These are phyloP conservation scores for Brachyptera putata DNA, from an alignment of 2,888 invertebrate species.

Conservation along the genomic window DNA sequence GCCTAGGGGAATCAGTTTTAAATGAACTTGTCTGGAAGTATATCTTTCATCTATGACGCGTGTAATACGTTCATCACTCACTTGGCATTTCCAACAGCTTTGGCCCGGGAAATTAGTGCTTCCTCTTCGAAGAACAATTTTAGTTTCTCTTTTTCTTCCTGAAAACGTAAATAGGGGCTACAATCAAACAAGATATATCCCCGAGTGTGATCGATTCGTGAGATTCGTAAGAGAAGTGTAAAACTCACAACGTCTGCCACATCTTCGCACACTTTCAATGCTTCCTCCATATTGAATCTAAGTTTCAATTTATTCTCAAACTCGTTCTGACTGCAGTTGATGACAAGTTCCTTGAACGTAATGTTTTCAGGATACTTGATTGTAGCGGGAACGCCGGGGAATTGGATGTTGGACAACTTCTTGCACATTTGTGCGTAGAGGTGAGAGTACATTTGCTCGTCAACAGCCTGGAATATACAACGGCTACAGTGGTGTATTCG, in stretches of 20 bases:
- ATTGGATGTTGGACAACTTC: not conserved
- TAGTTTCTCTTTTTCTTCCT: not conserved
- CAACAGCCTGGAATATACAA: not conserved
- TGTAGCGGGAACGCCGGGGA: not conserved
- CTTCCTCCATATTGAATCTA: not conserved
- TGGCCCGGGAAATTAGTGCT: not conserved
- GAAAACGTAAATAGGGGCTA: too few relatives aligned
- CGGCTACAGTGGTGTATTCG: too few relatives aligned
- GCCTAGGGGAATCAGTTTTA: too few relatives aligned
- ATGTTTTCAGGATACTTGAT: not conserved
- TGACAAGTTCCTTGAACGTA: slow-evolving; percentile 1
- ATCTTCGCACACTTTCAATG: not conserved
- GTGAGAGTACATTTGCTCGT: not conserved
- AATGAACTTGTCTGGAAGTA: too few relatives aligned
- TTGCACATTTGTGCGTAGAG: not conserved
- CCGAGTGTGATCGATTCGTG: too few relatives aligned
- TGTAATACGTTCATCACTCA: too few relatives aligned
- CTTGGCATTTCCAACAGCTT: slow-evolving; percentile 3
- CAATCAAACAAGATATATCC: too few relatives aligned
- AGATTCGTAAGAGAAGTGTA: too few relatives aligned
- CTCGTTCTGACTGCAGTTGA: not conserved
- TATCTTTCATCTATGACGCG: too few relatives aligned
- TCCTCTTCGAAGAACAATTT: not conserved
- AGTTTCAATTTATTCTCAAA: not conserved
- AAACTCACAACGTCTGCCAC: too few relatives aligned